Base-by-base conservation (phyloP, 2,888 invertebrate genomes). In the Altica lythri region DNA sequence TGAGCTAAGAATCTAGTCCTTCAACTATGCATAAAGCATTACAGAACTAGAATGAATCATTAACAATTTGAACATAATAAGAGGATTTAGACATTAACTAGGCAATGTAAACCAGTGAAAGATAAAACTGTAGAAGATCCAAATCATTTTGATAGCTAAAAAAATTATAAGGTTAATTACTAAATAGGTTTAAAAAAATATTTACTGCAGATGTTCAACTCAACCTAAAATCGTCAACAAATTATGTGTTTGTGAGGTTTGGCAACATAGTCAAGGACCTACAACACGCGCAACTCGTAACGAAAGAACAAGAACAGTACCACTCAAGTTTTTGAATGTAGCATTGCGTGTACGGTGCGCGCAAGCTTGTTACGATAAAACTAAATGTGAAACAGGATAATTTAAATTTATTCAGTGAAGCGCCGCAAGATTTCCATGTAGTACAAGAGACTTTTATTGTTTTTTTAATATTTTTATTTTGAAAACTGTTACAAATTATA, bases 261-360 rank as follows among this genome's bases (percentile, higher is more conserved):
- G 40, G 49, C 49, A 42, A 37, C 40, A 9, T 1, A 2, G 37
- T 5, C 18, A 16, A 30, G 32, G 40, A 49, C 22, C 49, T 14
- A 32, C 32, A 40, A 32, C 40, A 37, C 40, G 49, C 53, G 56
- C 51, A 56, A 52, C 46, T 56, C 62, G 60, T 59, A 54, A 62
- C 61, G 60, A 22, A 49, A 42, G 40, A 37, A 19, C 40, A 40
- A 49, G 37, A 40, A 30, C 68, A 68, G 68, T 69, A 63, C 62
- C 61, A 65, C 62, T 55, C 64, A 66, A 67, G 67, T 65, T 66
- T 57, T 57, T 29, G 61, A 49, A 52, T 48, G 58, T 56, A 49
- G 59, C 43, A 55, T 56, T 53, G 54, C 56, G 61, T 53, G 50
- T 40, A n/a, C n/a, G 38, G 43, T 14, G 57, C 58, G 55, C 52